A percentile compares a stretch with the other conserved stretches of the same genome.
These are phyloP conservation scores for Andinoacara biseriatus DNA, from an alignment of 2,113 vertebrate genomes.

Conservation along the genomic window DNA sequence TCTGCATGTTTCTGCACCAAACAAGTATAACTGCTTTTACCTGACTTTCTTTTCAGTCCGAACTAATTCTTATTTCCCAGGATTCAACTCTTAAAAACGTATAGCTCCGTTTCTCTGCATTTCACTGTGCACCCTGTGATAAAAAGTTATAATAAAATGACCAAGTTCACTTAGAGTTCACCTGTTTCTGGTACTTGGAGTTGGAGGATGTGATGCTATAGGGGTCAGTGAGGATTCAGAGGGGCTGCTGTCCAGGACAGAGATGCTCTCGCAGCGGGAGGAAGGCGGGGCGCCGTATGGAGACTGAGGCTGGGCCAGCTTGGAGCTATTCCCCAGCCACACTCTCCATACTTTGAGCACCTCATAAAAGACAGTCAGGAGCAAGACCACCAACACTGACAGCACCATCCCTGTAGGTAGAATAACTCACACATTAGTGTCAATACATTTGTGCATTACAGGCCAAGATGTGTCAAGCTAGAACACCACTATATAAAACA, in stretches of 20 bases:
- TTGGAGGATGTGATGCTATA: not conserved
- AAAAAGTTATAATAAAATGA: not conserved
- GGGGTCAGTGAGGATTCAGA: slow-evolving; percentile 69
- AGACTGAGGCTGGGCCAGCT: slow-evolving; percentile 5
- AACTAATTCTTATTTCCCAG: no score
- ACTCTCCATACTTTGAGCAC: slow-evolving; percentile 87
- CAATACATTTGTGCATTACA: no score
- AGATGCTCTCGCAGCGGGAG: slow-evolving; percentile 48
- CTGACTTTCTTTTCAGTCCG: no score
- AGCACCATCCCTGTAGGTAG: slow-evolving; percentile 85
- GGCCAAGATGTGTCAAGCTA: no score
- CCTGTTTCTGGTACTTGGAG: slow-evolving; percentile 42
- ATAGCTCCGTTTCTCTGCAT: not conserved
- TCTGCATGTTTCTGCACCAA: no score
- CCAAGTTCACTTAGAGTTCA: slow-evolving; percentile 8
- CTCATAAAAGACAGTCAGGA: slow-evolving; percentile 89
- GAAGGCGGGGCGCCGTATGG: not conserved
- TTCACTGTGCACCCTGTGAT: not conserved
- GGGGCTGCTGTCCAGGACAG: slow-evolving; percentile 46
- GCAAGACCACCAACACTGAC: slow-evolving; percentile 86
- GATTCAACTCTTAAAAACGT: no score
- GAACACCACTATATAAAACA: no score
- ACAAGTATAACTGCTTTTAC: no score
- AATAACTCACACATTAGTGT: not conserved
- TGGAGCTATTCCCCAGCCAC: slow-evolving; percentile 68